Evolutionary conservation across 2,888 invertebrate genomes (phyloP).

Genomic region (Neoitamus cyanurus): DNA sequence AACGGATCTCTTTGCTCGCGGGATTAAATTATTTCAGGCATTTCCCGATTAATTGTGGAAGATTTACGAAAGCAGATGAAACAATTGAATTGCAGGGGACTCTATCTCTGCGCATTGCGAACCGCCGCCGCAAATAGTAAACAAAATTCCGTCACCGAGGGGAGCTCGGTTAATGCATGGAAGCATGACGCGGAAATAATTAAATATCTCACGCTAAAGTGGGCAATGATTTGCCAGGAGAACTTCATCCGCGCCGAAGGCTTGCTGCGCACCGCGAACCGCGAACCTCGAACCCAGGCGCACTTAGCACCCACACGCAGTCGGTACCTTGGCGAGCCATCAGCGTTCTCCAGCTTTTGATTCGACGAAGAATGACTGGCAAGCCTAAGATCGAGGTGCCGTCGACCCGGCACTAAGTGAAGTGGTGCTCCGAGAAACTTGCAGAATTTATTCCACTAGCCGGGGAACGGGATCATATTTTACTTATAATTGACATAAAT

Average conservation of each 20-base stretch:
- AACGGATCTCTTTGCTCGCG: background rate
- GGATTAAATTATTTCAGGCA: background rate
- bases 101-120: background rate
- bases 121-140: background rate
- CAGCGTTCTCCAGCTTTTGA: background rate
- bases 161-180: background rate
- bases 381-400: background rate
- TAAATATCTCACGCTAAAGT: background rate
- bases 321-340: background rate
- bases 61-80: background rate
- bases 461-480: slow-evolving; percentile 49
- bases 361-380: background rate
- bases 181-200: background rate
- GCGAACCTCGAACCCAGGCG: background rate
- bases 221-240: background rate
- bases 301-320: background rate
- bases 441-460: slow-evolving; percentile 49
- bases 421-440: background rate
- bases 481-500: slow-evolving; percentile 52
- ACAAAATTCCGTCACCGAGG: background rate
- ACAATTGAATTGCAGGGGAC: background rate
- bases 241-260: background rate
- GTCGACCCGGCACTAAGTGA: background rate
- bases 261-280: background rate
- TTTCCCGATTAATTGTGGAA: background rate